A percentile compares a stretch with the other conserved stretches of the same genome.
phyloP scores from a whole-genome alignment of 92 coral and sea anemone species.

The Diadumene lineata region DNA sequence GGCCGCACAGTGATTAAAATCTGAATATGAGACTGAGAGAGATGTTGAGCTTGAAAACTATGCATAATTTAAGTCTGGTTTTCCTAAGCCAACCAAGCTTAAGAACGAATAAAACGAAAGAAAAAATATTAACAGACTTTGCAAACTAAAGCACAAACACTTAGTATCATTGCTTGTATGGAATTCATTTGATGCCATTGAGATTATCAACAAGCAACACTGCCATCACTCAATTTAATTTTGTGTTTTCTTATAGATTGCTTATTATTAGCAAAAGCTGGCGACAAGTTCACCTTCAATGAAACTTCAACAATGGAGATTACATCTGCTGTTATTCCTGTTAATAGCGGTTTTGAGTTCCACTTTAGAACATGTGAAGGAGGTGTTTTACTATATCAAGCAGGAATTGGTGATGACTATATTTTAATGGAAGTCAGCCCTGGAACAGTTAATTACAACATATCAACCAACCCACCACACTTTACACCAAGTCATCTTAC shows the following conservation, averaged over 20 bases:
- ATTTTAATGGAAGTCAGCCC: constrained; percentile 67
- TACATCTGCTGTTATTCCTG: constrained; percentile 48
- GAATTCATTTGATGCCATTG: too few relatives aligned
- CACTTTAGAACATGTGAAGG: constrained; percentile 88
- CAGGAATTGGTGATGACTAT: constrained; percentile 51
- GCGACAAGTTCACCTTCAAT: constrained; percentile 73
- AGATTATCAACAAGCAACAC: too few relatives aligned
- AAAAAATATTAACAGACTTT: too few relatives aligned
- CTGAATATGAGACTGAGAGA: too few relatives aligned
- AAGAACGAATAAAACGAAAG: too few relatives aligned
- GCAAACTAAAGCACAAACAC: too few relatives aligned
- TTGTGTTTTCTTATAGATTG: constrained; percentile 21
- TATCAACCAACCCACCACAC: constrained; percentile 40
- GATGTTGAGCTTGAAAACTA: too few relatives aligned
- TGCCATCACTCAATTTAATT: too few relatives aligned
- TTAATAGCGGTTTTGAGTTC: constrained; percentile 61
- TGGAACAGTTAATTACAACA: constrained; percentile 57
- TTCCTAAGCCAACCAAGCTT: too few relatives aligned
- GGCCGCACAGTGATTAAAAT: too few relatives aligned
- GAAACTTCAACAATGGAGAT: constrained; percentile 74
- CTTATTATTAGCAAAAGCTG: constrained; percentile 26
- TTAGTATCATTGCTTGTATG: too few relatives aligned
- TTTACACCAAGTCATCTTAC: constrained; percentile 70
- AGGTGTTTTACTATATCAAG: constrained; percentile 76
- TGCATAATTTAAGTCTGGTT: too few relatives aligned